phyloP scores from a whole-genome alignment of 1,140 invertebrate species.

The Trissolcus basalis region DNA sequence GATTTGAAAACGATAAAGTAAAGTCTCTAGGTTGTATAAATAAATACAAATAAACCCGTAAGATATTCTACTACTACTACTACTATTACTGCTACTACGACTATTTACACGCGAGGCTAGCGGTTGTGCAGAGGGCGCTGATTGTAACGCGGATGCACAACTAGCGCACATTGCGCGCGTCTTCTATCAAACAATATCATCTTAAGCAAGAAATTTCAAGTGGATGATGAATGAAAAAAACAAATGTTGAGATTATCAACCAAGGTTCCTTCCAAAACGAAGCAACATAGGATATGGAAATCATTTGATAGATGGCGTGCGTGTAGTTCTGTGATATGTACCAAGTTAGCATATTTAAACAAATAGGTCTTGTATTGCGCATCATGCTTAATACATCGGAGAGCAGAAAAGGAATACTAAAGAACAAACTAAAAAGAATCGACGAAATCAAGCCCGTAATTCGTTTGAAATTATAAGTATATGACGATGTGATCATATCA shows the following conservation, averaged over 20 bases:
- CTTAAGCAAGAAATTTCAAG: too few species aligned
- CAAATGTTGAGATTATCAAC: constrained; percentile 10
- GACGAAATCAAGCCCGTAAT: constrained; percentile 58
- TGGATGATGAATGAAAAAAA: too few species aligned
- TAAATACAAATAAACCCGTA: constrained; percentile 63
- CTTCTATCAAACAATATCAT: constrained; percentile 64
- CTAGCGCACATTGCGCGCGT: constrained; percentile 72
- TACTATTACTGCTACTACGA: constrained; percentile 60
- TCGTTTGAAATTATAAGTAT: constrained; percentile 65
- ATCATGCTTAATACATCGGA: constrained; percentile 62
- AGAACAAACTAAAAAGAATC: background rate
- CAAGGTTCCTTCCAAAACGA: too few species aligned
- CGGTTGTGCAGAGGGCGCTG: constrained; percentile 44
- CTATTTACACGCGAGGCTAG: constrained; percentile 62
- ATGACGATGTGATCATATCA: constrained; percentile 66
- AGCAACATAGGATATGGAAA: background rate
- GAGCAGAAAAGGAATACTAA: constrained; percentile 21
- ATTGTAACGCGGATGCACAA: constrained; percentile 58
- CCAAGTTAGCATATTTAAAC: constrained; percentile 73
- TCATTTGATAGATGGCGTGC: constrained; percentile 67
- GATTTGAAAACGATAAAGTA: constrained; percentile 38
- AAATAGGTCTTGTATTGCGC: constrained; percentile 69
- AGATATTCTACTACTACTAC: constrained; percentile 58
- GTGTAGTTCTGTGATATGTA: constrained; percentile 77
- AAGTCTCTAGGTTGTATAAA: constrained; percentile 61